Evolutionary conservation across 2,888 invertebrate species (phyloP), one percentile per base, ranked within the genome.

Genomic region (Nephrotoma appendiculata): DNA sequence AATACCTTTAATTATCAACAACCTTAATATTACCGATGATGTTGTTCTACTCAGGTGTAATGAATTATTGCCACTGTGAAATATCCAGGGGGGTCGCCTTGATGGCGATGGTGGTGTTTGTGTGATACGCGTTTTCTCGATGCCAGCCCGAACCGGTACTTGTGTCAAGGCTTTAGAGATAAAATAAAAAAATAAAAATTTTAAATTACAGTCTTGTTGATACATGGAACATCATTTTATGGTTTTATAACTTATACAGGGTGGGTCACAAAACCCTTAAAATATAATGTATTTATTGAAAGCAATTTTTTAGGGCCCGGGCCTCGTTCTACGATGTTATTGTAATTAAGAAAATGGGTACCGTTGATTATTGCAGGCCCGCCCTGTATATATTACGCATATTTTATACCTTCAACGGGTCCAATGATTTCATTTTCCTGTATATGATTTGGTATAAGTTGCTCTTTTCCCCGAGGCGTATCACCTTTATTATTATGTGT

Each of bases 401-500:
- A 48, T 48, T 12, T 48, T 87, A 88, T 88, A 90, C 91, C 91
- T 88, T 89, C 89, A 86, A 88, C 88, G 85, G 88, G 88, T 86
- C 87, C 88, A 86, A 89, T 89, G 87, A 90, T 89, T 87, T 90
- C 90, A 89, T 90, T 91, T 88, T 90, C 91, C 87, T 90, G 90
- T 89, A 91, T 89, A 89, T 90, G 90, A 90, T 90, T 91, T 89
- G 90, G 90, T 88, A 90, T 90, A 89, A 90, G 89, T 87, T 89
- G 90, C 89, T 91, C 91, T 89, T 91, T 91, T 87, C 90, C 90
- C 88, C 91, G 44, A 12, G 85, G 45, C 43, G 85, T 45, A 83
- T 87, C 86, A 85, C 91, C 91, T 90, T 91, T 91, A 89, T 91
- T 91, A 87, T 90, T 91, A 89, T 91, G 91, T 88, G 90, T 91